phyloP scores from a whole-genome alignment of 2,888 invertebrate species.

The Drosophila maculinotata region DNA sequence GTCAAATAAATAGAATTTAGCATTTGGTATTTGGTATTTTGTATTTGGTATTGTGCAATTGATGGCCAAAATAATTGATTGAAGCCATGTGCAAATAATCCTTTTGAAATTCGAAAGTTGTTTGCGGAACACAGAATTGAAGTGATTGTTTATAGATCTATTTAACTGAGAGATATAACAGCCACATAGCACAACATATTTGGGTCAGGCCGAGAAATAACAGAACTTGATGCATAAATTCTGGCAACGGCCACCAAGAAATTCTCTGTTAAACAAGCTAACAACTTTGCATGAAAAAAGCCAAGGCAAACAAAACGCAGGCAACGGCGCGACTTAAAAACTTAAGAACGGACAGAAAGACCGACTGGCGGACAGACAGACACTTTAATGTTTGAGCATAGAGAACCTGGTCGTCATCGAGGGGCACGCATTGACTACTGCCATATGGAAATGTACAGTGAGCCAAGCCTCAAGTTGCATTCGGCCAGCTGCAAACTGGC shows the following conservation, averaged over 20 bases:
- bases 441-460: slow-evolving; percentile 43
- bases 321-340: slow-evolving; percentile 24
- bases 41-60: slow-evolving; percentile 1
- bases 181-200: slow-evolving; percentile 31
- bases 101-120: slow-evolving; percentile 33
- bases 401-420: slow-evolving; percentile 7
- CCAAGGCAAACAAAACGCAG: slow-evolving; percentile 62
- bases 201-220: slow-evolving; percentile 73
- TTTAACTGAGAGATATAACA: slow-evolving; percentile 19
- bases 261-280: slow-evolving; percentile 70
- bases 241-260: slow-evolving; percentile 27
- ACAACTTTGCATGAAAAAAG: slow-evolving; percentile 76
- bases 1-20: neutral
- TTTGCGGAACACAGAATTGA: slow-evolving; percentile 4
- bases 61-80: slow-evolving; percentile 2
- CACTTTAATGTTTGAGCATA: slow-evolving; percentile 23
- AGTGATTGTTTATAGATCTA: neutral
- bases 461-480: slow-evolving; percentile 37
- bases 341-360: slow-evolving; percentile 13
- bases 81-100: slow-evolving; percentile 4
- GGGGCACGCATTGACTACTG: slow-evolving; percentile 26
- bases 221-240: slow-evolving; percentile 69
- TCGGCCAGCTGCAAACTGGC: slow-evolving; percentile 21
- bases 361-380: slow-evolving; percentile 2
- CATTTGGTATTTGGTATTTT: neutral